A percentile compares a stretch with the other conserved stretches of the same genome.
phyloP scores from a whole-genome alignment of 2,888 invertebrate genomes.

The Drosophila pullipes region DNA sequence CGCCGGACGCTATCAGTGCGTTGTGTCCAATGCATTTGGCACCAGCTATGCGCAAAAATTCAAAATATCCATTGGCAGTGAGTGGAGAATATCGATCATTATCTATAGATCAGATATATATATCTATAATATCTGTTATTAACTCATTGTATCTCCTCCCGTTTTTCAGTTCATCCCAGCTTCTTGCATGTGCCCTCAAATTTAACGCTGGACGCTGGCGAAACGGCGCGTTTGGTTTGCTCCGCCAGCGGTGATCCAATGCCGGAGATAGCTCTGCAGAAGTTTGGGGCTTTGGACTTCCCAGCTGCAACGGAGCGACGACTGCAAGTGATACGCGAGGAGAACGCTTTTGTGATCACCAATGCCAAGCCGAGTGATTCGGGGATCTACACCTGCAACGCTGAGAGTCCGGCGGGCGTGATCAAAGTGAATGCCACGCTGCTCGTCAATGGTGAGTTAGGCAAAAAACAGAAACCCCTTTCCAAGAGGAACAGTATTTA shows the following conservation, averaged over 20 bases:
- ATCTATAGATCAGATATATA: no score
- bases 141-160: neutral
- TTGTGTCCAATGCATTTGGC: constrained; percentile 95
- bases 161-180: constrained; percentile 91
- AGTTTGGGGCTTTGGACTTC: constrained; percentile 97
- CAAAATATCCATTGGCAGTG: constrained; percentile 93
- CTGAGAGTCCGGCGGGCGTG: constrained; percentile 94
- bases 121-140: no score
- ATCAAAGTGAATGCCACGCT: constrained; percentile 95
- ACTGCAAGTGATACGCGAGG: constrained; percentile 96
- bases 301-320: constrained; percentile 97
- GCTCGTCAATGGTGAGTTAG: constrained; percentile 87
- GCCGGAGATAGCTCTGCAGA: constrained; percentile 96
- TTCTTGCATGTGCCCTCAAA: constrained; percentile 94
- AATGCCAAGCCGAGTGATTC: constrained; percentile 95
- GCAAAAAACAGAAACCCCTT: neutral
- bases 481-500: neutral
- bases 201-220: constrained; percentile 93
- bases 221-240: constrained; percentile 95
- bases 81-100: constrained; percentile 61
- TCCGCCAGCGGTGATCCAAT: constrained; percentile 95
- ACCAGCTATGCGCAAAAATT: constrained; percentile 95
- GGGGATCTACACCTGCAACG: constrained; percentile 97
- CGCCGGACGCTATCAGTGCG: constrained; percentile 96
- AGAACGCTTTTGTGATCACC: constrained; percentile 96